phyloP scores from a whole-genome alignment of 2,797 vertebrate genomes.

The Alosa sapidissima region DNA sequence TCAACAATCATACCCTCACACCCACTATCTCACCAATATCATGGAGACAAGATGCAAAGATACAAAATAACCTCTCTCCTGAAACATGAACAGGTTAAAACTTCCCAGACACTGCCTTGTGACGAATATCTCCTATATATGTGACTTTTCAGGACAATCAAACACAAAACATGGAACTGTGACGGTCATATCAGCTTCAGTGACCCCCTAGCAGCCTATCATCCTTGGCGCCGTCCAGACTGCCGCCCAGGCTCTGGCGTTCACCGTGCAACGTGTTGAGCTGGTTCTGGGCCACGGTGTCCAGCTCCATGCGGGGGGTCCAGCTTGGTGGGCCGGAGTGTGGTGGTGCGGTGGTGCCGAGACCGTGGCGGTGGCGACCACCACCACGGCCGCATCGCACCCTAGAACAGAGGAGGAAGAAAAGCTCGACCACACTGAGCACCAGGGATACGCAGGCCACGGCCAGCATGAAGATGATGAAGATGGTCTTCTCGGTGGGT shows the following conservation, averaged over 20 bases:
- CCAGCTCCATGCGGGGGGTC: slow-evolving; percentile 31
- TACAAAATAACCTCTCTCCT: neutral
- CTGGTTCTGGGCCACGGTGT: slow-evolving; percentile 53
- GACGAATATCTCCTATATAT: neutral
- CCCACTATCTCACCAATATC: neutral
- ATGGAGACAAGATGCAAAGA: neutral
- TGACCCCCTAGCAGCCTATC: slow-evolving; percentile 56
- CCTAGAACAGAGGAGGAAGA: slow-evolving; percentile 63
- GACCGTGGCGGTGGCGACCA: neutral
- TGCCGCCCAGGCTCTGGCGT: slow-evolving; percentile 43
- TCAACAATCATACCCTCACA: neutral
- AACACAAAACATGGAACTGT: slow-evolving; percentile 38
- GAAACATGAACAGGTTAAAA: neutral
- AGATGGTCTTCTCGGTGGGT: slow-evolving; percentile 86
- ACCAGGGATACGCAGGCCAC: slow-evolving; percentile 78
- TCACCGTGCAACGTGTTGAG: slow-evolving; percentile 53
- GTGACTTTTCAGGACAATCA: too few species aligned
- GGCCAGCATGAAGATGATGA: slow-evolving; percentile 87
- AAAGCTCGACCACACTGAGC: slow-evolving; percentile 77
- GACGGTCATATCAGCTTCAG: slow-evolving; percentile 56
- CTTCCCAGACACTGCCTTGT: neutral
- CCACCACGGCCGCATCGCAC: neutral
- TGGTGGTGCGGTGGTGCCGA: neutral
- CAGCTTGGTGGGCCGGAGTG: neutral
- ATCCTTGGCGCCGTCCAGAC: slow-evolving; percentile 48